phyloP scores from a whole-genome alignment of 2,888 invertebrate genomes.

The Mythimna impura region DNA sequence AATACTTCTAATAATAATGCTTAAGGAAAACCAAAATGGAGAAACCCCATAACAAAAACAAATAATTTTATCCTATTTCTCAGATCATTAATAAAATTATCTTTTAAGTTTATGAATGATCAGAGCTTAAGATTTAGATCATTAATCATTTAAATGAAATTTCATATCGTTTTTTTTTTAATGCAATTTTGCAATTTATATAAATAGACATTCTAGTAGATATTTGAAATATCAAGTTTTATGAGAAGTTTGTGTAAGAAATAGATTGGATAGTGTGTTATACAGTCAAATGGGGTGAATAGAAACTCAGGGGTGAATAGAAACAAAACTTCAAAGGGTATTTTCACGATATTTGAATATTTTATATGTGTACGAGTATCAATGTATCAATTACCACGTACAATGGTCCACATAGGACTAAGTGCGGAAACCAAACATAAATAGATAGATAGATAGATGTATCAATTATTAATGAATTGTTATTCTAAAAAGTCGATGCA shows the following conservation, averaged over 20 bases:
- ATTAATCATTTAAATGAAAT: conserved; percentile 8
- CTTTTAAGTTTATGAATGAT: not conserved
- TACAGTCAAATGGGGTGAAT: no score
- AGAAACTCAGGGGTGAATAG: no score
- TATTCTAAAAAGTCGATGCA: no score
- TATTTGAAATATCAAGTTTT: not conserved
- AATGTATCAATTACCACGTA: no score
- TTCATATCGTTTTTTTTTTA: not conserved
- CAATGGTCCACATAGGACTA: no score
- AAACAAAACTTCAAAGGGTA: no score
- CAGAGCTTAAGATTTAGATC: not conserved
- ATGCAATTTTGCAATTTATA: not conserved
- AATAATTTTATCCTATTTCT: not conserved
- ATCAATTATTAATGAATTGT: no score
- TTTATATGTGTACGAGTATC: no score
- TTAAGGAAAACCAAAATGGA: not conserved
- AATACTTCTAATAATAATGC: not conserved
- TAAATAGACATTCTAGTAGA: not conserved
- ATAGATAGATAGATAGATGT: no score
- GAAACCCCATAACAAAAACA: not conserved
- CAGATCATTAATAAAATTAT: conserved; percentile 7
- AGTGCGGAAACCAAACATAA: no score
- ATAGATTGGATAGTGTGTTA: no score
- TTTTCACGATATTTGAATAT: no score
- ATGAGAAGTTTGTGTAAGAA: not conserved